Evolutionary conservation across 1,140 invertebrate species (phyloP), one percentile per base, ranked within the genome.

Genomic region (Neoseiulus cucumeris): DNA sequence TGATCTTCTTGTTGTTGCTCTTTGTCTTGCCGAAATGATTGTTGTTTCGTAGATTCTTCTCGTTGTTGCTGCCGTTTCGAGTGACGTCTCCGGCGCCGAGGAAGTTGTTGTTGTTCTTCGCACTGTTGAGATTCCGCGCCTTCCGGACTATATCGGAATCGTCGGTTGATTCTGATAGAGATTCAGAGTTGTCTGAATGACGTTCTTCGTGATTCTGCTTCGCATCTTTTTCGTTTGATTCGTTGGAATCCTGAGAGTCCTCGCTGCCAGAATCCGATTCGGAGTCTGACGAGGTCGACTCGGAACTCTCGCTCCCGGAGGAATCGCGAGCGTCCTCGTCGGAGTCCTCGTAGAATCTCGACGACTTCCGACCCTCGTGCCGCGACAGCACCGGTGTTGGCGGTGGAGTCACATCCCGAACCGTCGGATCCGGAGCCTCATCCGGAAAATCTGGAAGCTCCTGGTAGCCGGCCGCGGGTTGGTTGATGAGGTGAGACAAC

Each of bases 401-500:
- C 1, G 78, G 78, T 44, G 79, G 78, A 66, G 83, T 82, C 39
- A 90, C 84, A 73, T 89, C 87, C 64, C 91, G 79, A 0, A 92
- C 84, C 6, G 80, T 77, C 0, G 86, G 77, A 73, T 91, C 87
- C 4, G 89, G 85, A 0, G 86, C 81, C 7, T 79, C 77, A 29
- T 81, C 78, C 0, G 94, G 92, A 73, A 93, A 95, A 5, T 81
- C 74, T 2, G 93, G 91, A 59, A 98, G 78, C 66, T 91, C 83
- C 65, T 87, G 83, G 76, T 98, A 98, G 6, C 91, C 91, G 42
- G 76, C 79, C 1, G 91, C 87, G 64, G 83, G 79, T 70, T 83
- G 81, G 70, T 95, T 92, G 29, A 98, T 80, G 72, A 93, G 90
- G 78, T 97, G 93, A 0, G 93, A 97, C 28, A 99, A 77, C 7